Evolutionary conservation across 2,113 vertebrate species (phyloP).

Genomic region (Anser cygnoides): DNA sequence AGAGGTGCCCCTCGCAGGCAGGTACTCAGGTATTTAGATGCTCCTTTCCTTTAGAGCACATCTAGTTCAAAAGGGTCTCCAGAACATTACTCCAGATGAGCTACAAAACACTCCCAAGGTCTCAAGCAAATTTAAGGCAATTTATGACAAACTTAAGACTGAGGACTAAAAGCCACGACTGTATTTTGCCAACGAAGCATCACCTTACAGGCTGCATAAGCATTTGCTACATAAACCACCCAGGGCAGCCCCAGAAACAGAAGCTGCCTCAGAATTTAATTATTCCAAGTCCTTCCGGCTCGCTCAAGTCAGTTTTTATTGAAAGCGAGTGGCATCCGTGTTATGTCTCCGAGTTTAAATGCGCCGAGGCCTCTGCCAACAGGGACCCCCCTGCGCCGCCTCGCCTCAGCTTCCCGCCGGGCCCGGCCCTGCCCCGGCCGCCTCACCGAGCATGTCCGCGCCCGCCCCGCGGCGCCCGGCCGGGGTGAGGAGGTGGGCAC

Average conservation of each 20-base stretch:
- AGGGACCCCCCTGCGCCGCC: too few species aligned
- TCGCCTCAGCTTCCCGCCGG: too few species aligned
- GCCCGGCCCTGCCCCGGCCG: too few species aligned
- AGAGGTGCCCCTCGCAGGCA: neutral
- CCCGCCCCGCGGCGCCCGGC: too few species aligned
- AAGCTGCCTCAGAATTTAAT: neutral
- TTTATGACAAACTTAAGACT: neutral
- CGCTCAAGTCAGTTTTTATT: neutral
- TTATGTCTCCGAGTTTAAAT: neutral
- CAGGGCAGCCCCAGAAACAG: neutral
- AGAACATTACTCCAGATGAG: neutral
- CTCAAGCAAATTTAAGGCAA: neutral
- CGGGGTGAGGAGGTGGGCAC: too few species aligned
- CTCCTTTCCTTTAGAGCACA: neutral
- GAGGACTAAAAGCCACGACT: neutral
- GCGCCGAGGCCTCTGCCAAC: too few species aligned
- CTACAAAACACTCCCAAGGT: neutral
- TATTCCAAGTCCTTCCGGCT: neutral
- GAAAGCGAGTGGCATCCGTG: neutral
- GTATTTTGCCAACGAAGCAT: neutral
- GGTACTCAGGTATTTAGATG: accelerated
- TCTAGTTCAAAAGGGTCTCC: neutral
- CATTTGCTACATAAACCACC: neutral
- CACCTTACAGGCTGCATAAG: accelerated
- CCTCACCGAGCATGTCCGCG: too few species aligned